phyloP scores from a whole-genome alignment of 1,140 invertebrate genomes.

The Cydia fagiglandana region DNA sequence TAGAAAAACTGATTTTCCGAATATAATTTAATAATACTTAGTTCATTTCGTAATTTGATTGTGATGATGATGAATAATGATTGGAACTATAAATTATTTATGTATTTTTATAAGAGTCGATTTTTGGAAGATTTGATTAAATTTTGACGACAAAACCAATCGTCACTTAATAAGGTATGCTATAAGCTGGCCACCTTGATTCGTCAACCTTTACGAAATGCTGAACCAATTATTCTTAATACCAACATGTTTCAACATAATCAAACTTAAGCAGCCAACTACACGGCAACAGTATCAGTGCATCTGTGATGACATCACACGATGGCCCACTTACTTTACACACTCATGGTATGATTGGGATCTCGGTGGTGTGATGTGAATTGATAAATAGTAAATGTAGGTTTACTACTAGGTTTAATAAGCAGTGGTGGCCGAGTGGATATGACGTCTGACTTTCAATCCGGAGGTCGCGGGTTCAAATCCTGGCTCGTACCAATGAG shows the following conservation, averaged over 20 bases:
- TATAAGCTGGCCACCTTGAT: constrained; percentile 4
- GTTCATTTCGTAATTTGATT: too few species aligned
- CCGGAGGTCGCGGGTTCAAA: too few species aligned
- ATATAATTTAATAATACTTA: too few species aligned
- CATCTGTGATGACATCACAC: constrained; percentile 26
- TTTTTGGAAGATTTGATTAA: not conserved
- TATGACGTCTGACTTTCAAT: too few species aligned
- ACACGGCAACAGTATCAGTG: constrained; percentile 4
- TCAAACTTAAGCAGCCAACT: constrained; percentile 1
- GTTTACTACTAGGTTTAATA: too few species aligned
- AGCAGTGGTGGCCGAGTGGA: too few species aligned
- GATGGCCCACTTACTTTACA: constrained; percentile 9
- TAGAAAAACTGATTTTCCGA: too few species aligned
- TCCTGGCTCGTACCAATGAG: too few species aligned
- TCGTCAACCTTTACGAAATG: constrained; percentile 24
- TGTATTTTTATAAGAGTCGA: not conserved
- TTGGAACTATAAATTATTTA: too few species aligned
- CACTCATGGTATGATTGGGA: constrained; percentile 25
- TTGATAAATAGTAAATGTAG: constrained; percentile 21
- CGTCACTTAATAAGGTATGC: not conserved
- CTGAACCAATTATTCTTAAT: constrained; percentile 24
- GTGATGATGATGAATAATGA: too few species aligned
- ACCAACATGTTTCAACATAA: constrained; percentile 23
- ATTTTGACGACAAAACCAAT: not conserved
- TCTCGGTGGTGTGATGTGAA: constrained; percentile 27